Evolutionary conservation across 2,797 vertebrate genomes (phyloP), one percentile per base, ranked within the genome.

Genomic region (Rhinella marina): DNA sequence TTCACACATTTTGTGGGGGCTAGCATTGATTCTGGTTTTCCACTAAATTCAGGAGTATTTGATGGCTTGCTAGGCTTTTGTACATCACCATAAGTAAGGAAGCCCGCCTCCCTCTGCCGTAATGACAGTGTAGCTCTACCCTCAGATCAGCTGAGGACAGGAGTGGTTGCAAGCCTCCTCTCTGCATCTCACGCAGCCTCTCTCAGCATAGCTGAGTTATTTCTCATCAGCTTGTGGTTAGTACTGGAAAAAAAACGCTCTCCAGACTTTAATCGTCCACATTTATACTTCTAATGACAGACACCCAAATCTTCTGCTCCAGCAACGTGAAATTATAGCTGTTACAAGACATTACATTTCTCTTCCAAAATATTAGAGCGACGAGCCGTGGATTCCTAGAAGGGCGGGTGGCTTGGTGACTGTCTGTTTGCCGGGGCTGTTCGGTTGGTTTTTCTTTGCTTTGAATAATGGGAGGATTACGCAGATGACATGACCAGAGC

Each of bases 71-170:
- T 48, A 13, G 70, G 32, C 85, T 80, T 19, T 57, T 59, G 17
- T 41, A 80, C 29, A 56, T 92, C 92, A 92, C 88, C 90, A 91
- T 86, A 82, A 27, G 17, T 27, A 80, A 90, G 93, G 91, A 41
- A 91, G 88, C 19, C 56, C 50, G 54, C 12, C 78, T 61, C 85
- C 16, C 29, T 50, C 57, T 92, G 89, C 93, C 90, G 92, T 93
- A 93, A 94, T 94, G 93, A 93, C 93, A 94, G 91, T 88, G 93
- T 92, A 93, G 92, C 93, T 94, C 93, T 93, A 94, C 92, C 93
- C 83, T 29, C 79, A 86, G 88, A 89, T 86, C 88, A 89, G 84
- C 80, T 72, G 73, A 89, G 88, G 88, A 89, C 88, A 89, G 84
- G 88, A 78, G 61, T 83, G 79, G 70, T 72, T 76, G n/a, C 52